Evolutionary conservation across 2,888 invertebrate species (phyloP).

Genomic region (Horisme vitalbata): DNA sequence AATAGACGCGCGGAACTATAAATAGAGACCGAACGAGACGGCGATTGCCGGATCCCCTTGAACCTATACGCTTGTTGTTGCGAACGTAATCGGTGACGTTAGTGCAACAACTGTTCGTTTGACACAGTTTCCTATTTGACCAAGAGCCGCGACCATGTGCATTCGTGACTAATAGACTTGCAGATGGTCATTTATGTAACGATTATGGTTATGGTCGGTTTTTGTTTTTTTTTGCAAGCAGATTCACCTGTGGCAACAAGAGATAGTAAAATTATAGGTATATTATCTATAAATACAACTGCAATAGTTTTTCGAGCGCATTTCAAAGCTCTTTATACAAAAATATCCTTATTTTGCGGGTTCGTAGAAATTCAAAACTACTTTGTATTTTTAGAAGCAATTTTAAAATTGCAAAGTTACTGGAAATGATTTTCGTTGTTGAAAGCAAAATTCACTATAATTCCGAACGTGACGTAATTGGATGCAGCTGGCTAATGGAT

Average conservation of each 20-base stretch:
- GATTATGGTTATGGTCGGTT: slow-evolving; percentile 36
- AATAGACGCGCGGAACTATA: slow-evolving; percentile 76
- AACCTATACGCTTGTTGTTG: slow-evolving; percentile 70
- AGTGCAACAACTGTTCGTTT: slow-evolving; percentile 71
- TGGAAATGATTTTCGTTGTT: slow-evolving; percentile 4
- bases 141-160: slow-evolving; percentile 71
- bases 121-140: slow-evolving; percentile 79
- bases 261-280: no score
- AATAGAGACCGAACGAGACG: slow-evolving; percentile 78
- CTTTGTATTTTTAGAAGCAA: not conserved
- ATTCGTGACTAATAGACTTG: slow-evolving; percentile 58
- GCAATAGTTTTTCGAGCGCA: not conserved
- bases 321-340: not conserved
- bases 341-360: not conserved
- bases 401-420: not conserved
- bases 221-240: slow-evolving; percentile 37
- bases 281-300: no score
- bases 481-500: slow-evolving; percentile 26
- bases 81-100: slow-evolving; percentile 72
- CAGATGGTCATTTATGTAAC: slow-evolving; percentile 60
- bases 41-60: slow-evolving; percentile 79
- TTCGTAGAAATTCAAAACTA: not conserved
- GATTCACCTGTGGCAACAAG: slow-evolving; percentile 41
- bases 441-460: slow-evolving; percentile 13
- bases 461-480: slow-evolving; percentile 19